A percentile compares a stretch with the other conserved stretches of the same genome.
These are phyloP conservation scores for Todus mexicanus DNA, from an alignment of 2,797 vertebrate genomes.

Conservation along the genomic window DNA sequence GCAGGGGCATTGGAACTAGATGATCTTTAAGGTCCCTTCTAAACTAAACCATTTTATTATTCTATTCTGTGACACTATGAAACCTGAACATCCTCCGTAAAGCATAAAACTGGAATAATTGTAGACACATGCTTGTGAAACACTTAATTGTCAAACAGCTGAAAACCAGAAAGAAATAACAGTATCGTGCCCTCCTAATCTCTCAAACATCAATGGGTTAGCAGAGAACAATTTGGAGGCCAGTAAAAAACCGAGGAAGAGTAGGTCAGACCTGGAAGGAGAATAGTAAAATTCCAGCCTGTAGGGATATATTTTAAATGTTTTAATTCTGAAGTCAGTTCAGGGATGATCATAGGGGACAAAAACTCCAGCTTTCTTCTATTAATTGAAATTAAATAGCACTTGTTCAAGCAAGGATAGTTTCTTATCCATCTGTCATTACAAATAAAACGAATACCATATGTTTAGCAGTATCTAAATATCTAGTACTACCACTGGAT, in stretches of 20 bases:
- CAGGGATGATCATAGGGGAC: background rate
- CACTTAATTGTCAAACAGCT: background rate
- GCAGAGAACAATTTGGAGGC: background rate
- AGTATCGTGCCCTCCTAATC: background rate
- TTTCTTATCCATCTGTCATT: background rate
- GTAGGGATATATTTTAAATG: background rate
- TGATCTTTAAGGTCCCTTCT: background rate
- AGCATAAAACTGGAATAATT: background rate
- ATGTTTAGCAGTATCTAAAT: background rate
- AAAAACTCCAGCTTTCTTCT: background rate
- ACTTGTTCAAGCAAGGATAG: background rate
- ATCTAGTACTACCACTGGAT: background rate
- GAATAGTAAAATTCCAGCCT: background rate
- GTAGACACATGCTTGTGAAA: background rate
- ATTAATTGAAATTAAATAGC: background rate
- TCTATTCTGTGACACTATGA: background rate
- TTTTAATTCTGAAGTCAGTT: background rate
- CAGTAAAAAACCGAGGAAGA: background rate
- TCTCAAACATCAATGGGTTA: background rate
- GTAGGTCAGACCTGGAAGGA: background rate
- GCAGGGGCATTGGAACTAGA: accelerated
- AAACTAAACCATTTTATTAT: background rate
- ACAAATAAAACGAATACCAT: background rate
- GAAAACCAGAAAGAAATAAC: background rate
- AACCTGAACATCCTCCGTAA: background rate